Conservation (phyloP, 2,797 vertebrate species). For the Danio tinwini region DNA sequence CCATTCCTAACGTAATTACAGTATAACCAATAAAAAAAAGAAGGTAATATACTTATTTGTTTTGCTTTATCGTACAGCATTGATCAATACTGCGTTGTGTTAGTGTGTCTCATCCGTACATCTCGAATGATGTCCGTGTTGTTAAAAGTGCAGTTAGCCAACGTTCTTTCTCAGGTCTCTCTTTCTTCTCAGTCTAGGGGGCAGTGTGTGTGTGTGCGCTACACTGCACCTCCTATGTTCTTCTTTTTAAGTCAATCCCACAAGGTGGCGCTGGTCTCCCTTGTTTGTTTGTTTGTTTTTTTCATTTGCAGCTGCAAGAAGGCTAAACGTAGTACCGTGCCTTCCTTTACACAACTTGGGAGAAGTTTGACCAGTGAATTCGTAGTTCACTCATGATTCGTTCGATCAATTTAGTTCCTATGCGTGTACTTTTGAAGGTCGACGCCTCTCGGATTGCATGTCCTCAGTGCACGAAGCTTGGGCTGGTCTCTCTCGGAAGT, state of each 20-base stretch:
- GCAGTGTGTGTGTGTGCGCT: conserved; percentile 70
- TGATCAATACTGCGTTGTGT: conserved; percentile 77
- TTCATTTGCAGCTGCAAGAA: conserved; percentile 52
- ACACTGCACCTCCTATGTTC: conserved; percentile 68
- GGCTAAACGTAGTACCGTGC: conserved; percentile 67
- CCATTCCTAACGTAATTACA: conserved; percentile 75
- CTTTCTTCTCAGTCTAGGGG: conserved; percentile 55
- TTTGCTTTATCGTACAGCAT: conserved; percentile 72
- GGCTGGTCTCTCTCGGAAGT: conserved; percentile 33
- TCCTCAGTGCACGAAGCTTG: conserved; percentile 57
- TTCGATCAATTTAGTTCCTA: conserved; percentile 73
- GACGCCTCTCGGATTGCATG: conserved; percentile 62
- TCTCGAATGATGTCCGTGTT: conserved; percentile 78
- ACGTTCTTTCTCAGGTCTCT: conserved; percentile 64
- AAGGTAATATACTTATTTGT: conserved; percentile 62
- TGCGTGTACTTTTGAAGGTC: conserved; percentile 62
- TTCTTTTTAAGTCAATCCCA: conserved; percentile 66
- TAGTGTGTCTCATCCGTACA: conserved; percentile 80
- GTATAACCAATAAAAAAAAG: conserved; percentile 71
- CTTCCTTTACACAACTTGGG: conserved; percentile 55
- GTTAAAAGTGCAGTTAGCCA: conserved; percentile 83
- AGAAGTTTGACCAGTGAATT: conserved; percentile 26
- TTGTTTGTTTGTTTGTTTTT: conserved; percentile 44
- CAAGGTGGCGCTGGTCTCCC: conserved; percentile 69
- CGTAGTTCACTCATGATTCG: conserved; percentile 32